These are phyloP conservation scores for Plodia interpunctella DNA, from an alignment of 1,140 invertebrate genomes.

Conservation along the genomic window DNA sequence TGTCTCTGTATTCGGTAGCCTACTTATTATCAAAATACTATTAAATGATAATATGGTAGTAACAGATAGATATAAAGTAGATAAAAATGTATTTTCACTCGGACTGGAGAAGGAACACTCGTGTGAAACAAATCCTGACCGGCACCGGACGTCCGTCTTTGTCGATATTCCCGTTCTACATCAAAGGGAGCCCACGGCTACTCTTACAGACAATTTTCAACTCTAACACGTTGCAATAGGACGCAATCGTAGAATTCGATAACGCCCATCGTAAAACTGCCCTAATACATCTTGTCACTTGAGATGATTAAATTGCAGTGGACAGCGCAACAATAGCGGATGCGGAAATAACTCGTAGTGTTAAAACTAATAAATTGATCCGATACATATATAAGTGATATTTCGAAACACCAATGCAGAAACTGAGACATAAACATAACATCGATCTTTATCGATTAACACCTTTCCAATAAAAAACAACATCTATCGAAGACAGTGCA, in stretches of 20 bases:
- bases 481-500: conserved; percentile 14
- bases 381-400: not conserved
- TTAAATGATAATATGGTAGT: no score
- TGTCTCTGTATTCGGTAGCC: no score
- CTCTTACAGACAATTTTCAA: conserved; percentile 44
- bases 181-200: conserved; percentile 60
- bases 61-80: no score
- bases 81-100: conserved; percentile 19
- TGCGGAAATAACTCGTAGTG: conserved; percentile 52
- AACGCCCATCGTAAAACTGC: conserved; percentile 41
- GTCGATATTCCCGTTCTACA: conserved; percentile 74
- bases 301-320: conserved; percentile 61
- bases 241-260: conserved; percentile 11
- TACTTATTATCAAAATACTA: no score
- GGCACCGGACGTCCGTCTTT: conserved; percentile 76
- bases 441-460: no score
- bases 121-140: conserved; percentile 75
- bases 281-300: conserved; percentile 60
- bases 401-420: no score
- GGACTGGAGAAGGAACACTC: conserved; percentile 43
- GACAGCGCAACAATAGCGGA: conserved; percentile 47
- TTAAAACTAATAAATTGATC: conserved; percentile 15
- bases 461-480: no score
- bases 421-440: no score
- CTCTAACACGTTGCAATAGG: conserved; percentile 31